Base-by-base conservation (phyloP, 1,140 invertebrate genomes). In the Manduca sexta region DNA sequence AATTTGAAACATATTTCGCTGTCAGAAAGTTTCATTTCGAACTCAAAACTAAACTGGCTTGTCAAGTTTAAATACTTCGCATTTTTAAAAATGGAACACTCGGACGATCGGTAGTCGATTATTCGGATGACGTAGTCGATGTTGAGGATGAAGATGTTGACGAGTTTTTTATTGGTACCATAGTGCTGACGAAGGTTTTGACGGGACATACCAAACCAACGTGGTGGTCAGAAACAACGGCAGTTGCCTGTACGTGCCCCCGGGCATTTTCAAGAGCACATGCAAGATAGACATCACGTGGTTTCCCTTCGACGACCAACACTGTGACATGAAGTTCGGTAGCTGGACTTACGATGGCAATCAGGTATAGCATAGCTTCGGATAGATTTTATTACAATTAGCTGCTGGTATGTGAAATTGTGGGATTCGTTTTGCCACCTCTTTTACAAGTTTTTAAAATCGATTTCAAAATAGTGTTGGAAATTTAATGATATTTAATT, bases 221-320 rank as follows among this genome's bases (percentile, higher is more conserved):
- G 95, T 98, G 88, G 94, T 98, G 86, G 95, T 98, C 86, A 92
- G 92, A 88, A 91, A 94, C 91, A 96, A 96, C 90, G 97, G 97
- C 86, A 94, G 92, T 89, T 97, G 96, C 89, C 91, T 95, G 86
- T 98, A 97, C 91, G 93, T 99, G 84, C 97, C 97, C 73, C 97
- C 97, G 60, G 94, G 95, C 88, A 99, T 99, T 88, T 98, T 98
- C 92, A 97, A 97, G 90, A 98, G 95, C 91, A 98, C 96, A 88
- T 99, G 97, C 91, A 95, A 96, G 90, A 99, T 99, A 88, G 96
- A 99, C 91, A 98, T 98, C 90, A 97, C 95, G 75, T 98, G 96
- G 95, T 98, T 98, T 89, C 97, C 97, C 76, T 98, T 98, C 91
- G 97, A 99, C 90, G 96, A 98, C 87, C 97, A 98, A 91, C 92